Evolutionary conservation across 2,797 vertebrate species (phyloP).

Genomic region (Lagodon rhomboides): DNA sequence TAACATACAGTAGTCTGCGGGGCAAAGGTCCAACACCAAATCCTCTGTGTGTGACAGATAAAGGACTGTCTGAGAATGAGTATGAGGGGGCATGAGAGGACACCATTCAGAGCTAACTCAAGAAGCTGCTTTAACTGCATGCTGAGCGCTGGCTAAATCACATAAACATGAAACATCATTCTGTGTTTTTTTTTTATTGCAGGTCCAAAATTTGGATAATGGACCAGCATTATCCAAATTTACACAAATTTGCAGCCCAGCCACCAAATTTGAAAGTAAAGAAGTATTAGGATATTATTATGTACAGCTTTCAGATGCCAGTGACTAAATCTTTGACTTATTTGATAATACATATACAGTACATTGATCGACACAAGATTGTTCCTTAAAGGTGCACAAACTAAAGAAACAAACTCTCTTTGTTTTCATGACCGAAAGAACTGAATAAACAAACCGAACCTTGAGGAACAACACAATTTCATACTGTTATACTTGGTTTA

Average conservation of each 20-base stretch:
- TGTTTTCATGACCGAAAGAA: too few species aligned
- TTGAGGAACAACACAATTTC: too few species aligned
- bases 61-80: constrained; percentile 24
- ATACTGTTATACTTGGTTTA: too few species aligned
- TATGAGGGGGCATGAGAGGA: constrained; percentile 10
- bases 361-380: background rate
- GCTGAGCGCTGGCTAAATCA: background rate
- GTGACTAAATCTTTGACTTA: background rate
- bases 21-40: constrained; percentile 45
- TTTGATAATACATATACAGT: background rate
- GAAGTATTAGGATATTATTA: too few species aligned
- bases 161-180: background rate
- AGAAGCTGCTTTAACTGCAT: background rate
- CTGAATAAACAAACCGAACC: too few species aligned
- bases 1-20: constrained; percentile 34
- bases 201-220: too few species aligned
- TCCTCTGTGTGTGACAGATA: constrained; percentile 38
- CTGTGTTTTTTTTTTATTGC: background rate
- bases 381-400: too few species aligned
- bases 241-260: background rate
- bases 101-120: background rate
- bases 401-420: too few species aligned
- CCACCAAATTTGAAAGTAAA: background rate
- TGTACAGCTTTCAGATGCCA: background rate
- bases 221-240: background rate